These are phyloP conservation scores for Virgularia gustaviana DNA, from an alignment of 92 coral and sea anemone genomes.

Conservation along the genomic window DNA sequence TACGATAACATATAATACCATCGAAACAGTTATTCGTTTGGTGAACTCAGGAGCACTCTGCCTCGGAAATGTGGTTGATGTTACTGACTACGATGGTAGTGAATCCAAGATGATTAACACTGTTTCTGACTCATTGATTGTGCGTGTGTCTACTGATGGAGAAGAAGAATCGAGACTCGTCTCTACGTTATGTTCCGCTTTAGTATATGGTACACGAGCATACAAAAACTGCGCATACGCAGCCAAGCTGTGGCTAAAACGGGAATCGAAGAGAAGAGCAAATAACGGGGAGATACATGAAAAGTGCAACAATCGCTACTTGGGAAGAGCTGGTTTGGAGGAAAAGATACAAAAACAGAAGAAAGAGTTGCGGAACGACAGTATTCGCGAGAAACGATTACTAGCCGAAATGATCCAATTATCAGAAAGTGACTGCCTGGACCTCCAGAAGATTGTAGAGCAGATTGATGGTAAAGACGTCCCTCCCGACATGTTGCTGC, in stretches of 20 bases:
- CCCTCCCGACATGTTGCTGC: conserved; percentile 4
- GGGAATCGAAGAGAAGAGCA: neutral
- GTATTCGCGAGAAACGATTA: neutral
- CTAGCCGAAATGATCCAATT: neutral
- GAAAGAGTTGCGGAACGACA: conserved; percentile 2
- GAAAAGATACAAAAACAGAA: neutral
- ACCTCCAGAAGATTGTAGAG: neutral
- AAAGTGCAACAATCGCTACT: neutral
- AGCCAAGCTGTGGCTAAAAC: neutral
- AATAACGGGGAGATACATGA: neutral
- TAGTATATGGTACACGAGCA: neutral
- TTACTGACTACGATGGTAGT: neutral
- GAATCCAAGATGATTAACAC: neutral
- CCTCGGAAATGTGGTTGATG: neutral
- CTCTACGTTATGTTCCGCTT: neutral
- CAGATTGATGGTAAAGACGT: neutral
- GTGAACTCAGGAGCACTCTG: neutral
- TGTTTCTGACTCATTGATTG: neutral
- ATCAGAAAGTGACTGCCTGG: neutral
- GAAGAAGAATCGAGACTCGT: neutral
- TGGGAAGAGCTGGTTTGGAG: neutral
- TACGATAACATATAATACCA: neutral
- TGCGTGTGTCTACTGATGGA: neutral
- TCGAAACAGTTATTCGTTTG: conserved; percentile 1
- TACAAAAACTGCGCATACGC: neutral